Base-by-base conservation (phyloP, 1,140 invertebrate genomes). In the Heliconius congener region DNA sequence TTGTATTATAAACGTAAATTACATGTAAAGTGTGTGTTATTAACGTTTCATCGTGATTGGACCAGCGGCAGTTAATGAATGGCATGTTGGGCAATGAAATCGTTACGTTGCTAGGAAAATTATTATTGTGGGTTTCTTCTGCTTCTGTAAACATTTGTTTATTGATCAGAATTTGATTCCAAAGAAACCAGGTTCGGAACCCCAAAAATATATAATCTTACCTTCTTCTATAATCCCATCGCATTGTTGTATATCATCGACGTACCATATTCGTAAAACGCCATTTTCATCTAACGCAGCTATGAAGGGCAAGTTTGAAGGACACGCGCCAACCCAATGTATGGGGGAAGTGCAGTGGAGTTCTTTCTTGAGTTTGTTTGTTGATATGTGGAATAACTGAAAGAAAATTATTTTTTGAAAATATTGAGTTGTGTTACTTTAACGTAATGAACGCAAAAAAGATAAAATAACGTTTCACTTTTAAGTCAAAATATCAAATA, bases 351-450 rank as follows among this genome's bases (percentile, higher is more conserved):
- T 84, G 13, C 83, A 81, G 0, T 76, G 66, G 8, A 93, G 74
- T 39, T 91, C 88, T 60, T 90, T 91, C 39, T 89, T 86, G 9
- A 91, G 73, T 75, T 90, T 93, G 78, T 92, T 91, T 4, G 90
- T 91, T 23, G 85, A 79, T 77, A 91, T 90, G 70, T 94, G 84
- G 80, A 92, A 94, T 78, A 94, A 90, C 92, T 94, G 30, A 30
- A 30, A 83, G 1, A 85, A 85, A 72, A 34, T 76, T 52, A 19
- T 6, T 18, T 52, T 19, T 2, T 19, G 13, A 6, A 42, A 9
- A 42, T 42, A 8, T 52, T 1, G 11, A 13, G 0, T 1, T 19
- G 1, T 52, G 5, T 8, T 52, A 52, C 1, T 52, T 52, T 23
- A 9, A 60, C 8, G 8, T 11, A 60, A 60, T 9, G 3, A n/a